A percentile compares a stretch with the other conserved stretches of the same genome.
These are phyloP conservation scores for Triplophysa tibetana DNA, from an alignment of 2,113 vertebrate genomes.

Conservation along the genomic window DNA sequence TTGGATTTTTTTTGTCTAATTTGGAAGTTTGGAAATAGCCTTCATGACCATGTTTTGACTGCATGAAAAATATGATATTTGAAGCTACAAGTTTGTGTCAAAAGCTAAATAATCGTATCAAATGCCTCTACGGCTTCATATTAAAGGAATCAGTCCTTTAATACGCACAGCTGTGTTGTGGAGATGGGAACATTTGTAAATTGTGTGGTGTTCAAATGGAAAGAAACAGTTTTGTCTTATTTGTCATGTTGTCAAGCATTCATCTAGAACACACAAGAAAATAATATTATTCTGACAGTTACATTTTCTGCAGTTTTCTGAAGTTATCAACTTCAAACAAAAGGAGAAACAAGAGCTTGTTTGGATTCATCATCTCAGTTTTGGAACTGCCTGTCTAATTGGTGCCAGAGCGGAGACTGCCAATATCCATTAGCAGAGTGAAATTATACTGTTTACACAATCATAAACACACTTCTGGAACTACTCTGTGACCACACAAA, in stretches of 20 bases:
- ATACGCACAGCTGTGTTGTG: conserved; percentile 21
- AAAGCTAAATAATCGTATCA: background rate
- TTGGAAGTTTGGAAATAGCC: no score
- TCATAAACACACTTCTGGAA: background rate
- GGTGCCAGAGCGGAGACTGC: conserved; percentile 15
- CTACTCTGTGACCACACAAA: background rate
- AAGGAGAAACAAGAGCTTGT: background rate
- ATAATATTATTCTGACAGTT: conserved; percentile 21
- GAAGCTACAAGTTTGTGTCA: background rate
- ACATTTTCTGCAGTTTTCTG: background rate
- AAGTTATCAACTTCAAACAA: background rate
- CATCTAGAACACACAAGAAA: background rate
- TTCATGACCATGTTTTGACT: no score
- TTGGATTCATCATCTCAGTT: background rate
- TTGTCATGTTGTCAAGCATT: background rate
- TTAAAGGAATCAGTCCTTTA: background rate
- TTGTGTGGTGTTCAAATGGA: background rate
- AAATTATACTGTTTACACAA: conserved; percentile 29
- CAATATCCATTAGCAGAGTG: conserved; percentile 21
- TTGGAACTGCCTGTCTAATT: conserved; percentile 2
- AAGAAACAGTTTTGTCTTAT: background rate
- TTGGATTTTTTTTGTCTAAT: no score
- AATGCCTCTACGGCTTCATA: background rate
- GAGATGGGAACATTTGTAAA: background rate
- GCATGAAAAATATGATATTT: background rate